Evolutionary conservation across 2,797 vertebrate genomes (phyloP).

Genomic region (Lepidocolaptes lacrymiger): DNA sequence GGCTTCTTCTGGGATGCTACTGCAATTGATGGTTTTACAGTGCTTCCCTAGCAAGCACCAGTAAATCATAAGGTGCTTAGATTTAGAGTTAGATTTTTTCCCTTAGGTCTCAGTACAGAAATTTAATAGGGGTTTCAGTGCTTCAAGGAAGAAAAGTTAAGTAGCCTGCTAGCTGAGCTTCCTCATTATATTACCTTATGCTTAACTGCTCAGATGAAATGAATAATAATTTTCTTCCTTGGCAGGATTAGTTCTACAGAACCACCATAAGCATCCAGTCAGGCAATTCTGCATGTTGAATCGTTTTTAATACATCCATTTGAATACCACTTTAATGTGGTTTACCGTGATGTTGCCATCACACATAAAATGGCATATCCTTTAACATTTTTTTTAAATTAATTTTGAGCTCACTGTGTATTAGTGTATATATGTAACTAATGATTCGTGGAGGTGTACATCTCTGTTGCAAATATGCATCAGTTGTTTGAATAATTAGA

Average conservation of each 20-base stretch:
- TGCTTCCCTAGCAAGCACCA: not conserved
- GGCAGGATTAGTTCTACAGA: conserved; percentile 4
- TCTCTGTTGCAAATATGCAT: conserved; percentile 7
- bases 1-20: not conserved
- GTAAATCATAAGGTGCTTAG: conserved; percentile 36
- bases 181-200: conserved; percentile 39
- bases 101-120: not conserved
- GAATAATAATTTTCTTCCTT: conserved; percentile 42
- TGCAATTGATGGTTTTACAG: not conserved
- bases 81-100: not conserved
- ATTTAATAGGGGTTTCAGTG: conserved; percentile 38
- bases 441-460: conserved; percentile 15
- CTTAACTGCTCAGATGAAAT: conserved; percentile 43
- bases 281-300: conserved; percentile 4
- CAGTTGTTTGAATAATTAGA: conserved; percentile 56
- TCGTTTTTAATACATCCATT: conserved; percentile 15
- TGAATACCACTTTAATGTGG: conserved; percentile 7
- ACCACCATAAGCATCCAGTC: not conserved
- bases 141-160: conserved; percentile 54
- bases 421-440: conserved; percentile 2
- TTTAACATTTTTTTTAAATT: not conserved
- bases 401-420: not conserved
- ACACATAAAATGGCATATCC: not conserved
- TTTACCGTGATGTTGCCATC: not conserved
- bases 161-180: conserved; percentile 18